Percentiles rank a stretch among this genome's conserved stretches.
phyloP scores from a whole-genome alignment of 2,888 invertebrate species.

The Lasius fuliginosus region DNA sequence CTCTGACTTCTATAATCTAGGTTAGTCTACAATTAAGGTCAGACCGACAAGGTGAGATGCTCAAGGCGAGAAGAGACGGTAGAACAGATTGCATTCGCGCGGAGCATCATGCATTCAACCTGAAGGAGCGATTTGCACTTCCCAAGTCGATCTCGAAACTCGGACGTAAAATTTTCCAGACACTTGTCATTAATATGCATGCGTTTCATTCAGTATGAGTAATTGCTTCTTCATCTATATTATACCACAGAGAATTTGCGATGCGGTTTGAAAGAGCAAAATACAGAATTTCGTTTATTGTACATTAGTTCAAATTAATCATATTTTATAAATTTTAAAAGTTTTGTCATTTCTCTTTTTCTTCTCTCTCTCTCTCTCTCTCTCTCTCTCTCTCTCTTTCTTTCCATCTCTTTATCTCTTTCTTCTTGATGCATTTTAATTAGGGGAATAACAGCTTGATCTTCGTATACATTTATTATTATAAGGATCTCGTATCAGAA shows the following conservation, averaged over 20 bases:
- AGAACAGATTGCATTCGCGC: conserved; percentile 70
- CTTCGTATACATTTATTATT: background rate
- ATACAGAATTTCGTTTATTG: background rate
- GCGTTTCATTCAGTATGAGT: conserved; percentile 33
- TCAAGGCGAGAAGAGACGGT: conserved; percentile 71
- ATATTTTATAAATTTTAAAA: background rate
- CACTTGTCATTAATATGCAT: conserved; percentile 44
- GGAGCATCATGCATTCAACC: conserved; percentile 45
- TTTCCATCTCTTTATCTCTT: background rate
- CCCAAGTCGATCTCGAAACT: conserved; percentile 42
- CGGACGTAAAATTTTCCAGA: conserved; percentile 33
- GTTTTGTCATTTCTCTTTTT: background rate
- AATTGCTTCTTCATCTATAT: conserved; percentile 26
- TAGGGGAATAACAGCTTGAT: background rate
- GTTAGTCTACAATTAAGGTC: conserved; percentile 78
- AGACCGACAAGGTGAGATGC: conserved; percentile 65
- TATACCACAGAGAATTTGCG: background rate
- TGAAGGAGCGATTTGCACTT: conserved; percentile 29
- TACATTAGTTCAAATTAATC: background rate
- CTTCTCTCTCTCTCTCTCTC: background rate
- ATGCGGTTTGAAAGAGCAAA: background rate
- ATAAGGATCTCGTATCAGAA: background rate
- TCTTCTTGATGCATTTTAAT: background rate
- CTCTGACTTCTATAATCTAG: conserved; percentile 74
- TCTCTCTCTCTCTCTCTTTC: too few species aligned